These are phyloP conservation scores for Plusia festucae DNA, from an alignment of 2,888 invertebrate species.

Conservation along the genomic window DNA sequence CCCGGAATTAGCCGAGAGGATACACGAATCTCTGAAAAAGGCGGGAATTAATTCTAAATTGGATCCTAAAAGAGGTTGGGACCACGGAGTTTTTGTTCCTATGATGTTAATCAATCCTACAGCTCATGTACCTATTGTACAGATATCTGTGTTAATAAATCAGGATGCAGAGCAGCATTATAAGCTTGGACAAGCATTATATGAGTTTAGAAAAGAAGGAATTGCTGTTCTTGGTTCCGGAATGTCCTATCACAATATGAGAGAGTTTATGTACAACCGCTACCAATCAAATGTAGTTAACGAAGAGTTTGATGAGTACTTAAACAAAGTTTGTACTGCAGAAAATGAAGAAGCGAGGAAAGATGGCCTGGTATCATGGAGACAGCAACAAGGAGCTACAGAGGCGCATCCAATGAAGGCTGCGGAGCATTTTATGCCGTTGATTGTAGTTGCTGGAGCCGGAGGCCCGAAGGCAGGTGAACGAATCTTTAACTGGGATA, in stretches of 20 bases:
- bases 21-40: slow-evolving; percentile 73
- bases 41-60: slow-evolving; percentile 78
- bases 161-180: slow-evolving; percentile 81
- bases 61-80: slow-evolving; percentile 83
- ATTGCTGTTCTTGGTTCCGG: slow-evolving; percentile 82
- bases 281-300: slow-evolving; percentile 71
- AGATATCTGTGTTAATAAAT: slow-evolving; percentile 78
- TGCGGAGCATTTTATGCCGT: slow-evolving; percentile 85
- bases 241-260: slow-evolving; percentile 87
- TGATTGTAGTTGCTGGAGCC: slow-evolving; percentile 81
- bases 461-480: slow-evolving; percentile 76
- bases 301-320: slow-evolving; percentile 80
- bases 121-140: slow-evolving; percentile 83
- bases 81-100: slow-evolving; percentile 86
- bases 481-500: slow-evolving; percentile 83
- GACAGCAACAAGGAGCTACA: slow-evolving; percentile 74
- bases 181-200: slow-evolving; percentile 74
- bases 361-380: slow-evolving; percentile 74
- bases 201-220: slow-evolving; percentile 81
- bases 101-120: slow-evolving; percentile 84
- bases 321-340: slow-evolving; percentile 76
- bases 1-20: slow-evolving; percentile 75
- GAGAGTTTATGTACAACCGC: slow-evolving; percentile 73
- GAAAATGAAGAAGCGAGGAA: slow-evolving; percentile 70
- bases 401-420: slow-evolving; percentile 80